Base-by-base conservation (phyloP, 2,797 vertebrate species). In the Cacajao melanocephalus region DNA sequence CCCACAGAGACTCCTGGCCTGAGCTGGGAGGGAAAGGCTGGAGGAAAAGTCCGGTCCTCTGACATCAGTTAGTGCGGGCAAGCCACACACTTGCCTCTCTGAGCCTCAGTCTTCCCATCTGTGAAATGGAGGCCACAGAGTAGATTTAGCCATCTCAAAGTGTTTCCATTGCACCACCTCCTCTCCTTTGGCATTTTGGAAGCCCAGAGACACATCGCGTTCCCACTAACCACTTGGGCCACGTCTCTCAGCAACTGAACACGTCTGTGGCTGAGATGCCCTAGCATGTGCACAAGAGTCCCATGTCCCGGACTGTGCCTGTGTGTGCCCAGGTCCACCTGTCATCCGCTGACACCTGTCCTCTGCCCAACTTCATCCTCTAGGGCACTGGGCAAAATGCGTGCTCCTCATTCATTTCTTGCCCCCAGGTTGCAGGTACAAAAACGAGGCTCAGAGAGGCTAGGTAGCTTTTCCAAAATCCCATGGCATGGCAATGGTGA, bases 101-200 rank as follows among this genome's bases (percentile, higher is more conserved):
- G 55, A 93, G 73, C 72, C 94, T 96, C 75, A 22, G 67, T 70
- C 61, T 93, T 86, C 48, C 55, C 82, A 26, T 22, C 92, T 80
- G 78, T 39, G 67, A 91, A 67, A 41, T 46, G 78, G 73, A 28
- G 52, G 5, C 72, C 24, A 39, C 4, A n/a, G 46, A 46, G 22
- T 24, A n/a, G 28, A 58, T 33, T 39, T 15, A 0, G 19, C 36
- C 11, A 0, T 24, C 75, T 55, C 41, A 7, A 9, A 52, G 17
- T 5, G 22, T 80, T 30, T 39, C 50, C 36, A 1, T 3, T 41
- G 30, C 3, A 1, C n/a, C 22, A 15, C 7, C 52, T 39, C 30
- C 52, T 75, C 5, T 0, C 33, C 79, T 41, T 8, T 50, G 90
- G 50, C 76, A 4, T 28, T 72, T 22, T 48, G 88, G 72, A 14